Conservation (phyloP, 2,888 invertebrate species). For the Pediacus dermestoides region DNA sequence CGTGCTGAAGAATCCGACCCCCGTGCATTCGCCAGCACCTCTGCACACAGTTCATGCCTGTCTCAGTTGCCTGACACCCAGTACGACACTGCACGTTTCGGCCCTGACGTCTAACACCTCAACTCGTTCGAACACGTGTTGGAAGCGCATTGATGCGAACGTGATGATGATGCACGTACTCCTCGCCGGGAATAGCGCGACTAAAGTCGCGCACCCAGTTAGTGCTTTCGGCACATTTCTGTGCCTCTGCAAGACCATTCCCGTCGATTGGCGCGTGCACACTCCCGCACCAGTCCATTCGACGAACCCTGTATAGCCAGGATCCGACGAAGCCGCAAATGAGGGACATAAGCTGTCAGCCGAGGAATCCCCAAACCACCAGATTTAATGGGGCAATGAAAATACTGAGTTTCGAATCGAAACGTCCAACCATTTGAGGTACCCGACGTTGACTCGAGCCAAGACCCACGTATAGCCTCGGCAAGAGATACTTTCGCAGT, state of each 20-base stretch:
- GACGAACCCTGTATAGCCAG: neutral
- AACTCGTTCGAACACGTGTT: constrained; percentile 8
- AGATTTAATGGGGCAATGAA: constrained; percentile 10
- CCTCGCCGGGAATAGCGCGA: too few species aligned
- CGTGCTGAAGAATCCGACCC: neutral
- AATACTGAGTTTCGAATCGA: constrained; percentile 7
- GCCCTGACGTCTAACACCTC: constrained; percentile 11
- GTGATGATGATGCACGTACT: too few species aligned
- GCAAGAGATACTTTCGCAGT: constrained; percentile 5
- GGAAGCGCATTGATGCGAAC: constrained; percentile 18
- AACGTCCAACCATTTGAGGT: too few species aligned
- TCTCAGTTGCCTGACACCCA: constrained; percentile 14
- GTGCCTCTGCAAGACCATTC: too few species aligned
- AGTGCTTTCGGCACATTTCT: too few species aligned
- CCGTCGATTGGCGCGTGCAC: too few species aligned
- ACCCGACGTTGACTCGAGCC: too few species aligned
- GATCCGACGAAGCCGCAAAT: too few species aligned
- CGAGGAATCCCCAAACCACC: constrained; percentile 17
- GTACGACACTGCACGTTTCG: constrained; percentile 12
- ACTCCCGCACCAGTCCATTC: neutral
- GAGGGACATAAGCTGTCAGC: neutral
- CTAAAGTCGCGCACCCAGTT: too few species aligned
- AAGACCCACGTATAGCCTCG: constrained; percentile 8
- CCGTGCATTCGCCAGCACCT: neutral
- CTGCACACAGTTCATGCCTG: neutral